phyloP scores from a whole-genome alignment of 1,140 invertebrate species.

The Drosophila truncata region DNA sequence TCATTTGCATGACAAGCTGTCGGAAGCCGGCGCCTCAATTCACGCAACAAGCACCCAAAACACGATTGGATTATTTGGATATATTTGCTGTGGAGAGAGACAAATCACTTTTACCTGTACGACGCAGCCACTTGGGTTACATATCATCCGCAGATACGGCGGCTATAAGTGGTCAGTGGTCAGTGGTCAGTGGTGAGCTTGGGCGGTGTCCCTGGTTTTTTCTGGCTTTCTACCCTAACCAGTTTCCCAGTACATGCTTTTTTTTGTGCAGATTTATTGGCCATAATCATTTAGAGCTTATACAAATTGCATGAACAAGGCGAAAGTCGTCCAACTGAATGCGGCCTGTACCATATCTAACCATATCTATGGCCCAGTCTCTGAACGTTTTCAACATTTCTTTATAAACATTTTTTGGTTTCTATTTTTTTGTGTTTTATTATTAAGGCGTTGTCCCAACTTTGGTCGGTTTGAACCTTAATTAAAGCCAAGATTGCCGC shows the following conservation, averaged over 20 bases:
- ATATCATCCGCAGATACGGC: slow-evolving; percentile 55
- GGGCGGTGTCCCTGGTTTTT: slow-evolving; percentile 65
- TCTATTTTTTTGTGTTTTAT: slow-evolving; percentile 11
- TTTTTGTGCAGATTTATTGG: slow-evolving; percentile 68
- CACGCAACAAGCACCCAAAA: slow-evolving; percentile 67
- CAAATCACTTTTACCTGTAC: slow-evolving; percentile 70
- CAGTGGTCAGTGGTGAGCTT: slow-evolving; percentile 24
- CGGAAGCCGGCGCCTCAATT: slow-evolving; percentile 65
- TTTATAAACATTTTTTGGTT: slow-evolving; percentile 10
- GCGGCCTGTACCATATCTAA: slow-evolving; percentile 25
- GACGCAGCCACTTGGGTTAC: slow-evolving; percentile 43
- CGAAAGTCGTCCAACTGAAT: slow-evolving; percentile 71
- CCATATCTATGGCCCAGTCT: slow-evolving; percentile 21
- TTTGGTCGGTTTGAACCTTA: slow-evolving; percentile 60
- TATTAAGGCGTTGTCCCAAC: slow-evolving; percentile 69
- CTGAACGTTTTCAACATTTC: slow-evolving; percentile 33
- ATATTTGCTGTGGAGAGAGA: slow-evolving; percentile 42
- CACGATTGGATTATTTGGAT: slow-evolving; percentile 48
- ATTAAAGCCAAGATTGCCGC: slow-evolving; percentile 69
- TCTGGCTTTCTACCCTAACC: slow-evolving; percentile 76
- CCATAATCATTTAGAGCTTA: slow-evolving; percentile 72
- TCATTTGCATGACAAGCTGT: slow-evolving; percentile 78
- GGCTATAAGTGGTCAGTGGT: slow-evolving; percentile 5
- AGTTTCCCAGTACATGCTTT: slow-evolving; percentile 49
- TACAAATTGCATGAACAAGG: slow-evolving; percentile 70